Percentiles rank a stretch among this genome's conserved stretches.
These are phyloP conservation scores for Diogma glabrata DNA, from an alignment of 2,888 invertebrate genomes.

Conservation along the genomic window DNA sequence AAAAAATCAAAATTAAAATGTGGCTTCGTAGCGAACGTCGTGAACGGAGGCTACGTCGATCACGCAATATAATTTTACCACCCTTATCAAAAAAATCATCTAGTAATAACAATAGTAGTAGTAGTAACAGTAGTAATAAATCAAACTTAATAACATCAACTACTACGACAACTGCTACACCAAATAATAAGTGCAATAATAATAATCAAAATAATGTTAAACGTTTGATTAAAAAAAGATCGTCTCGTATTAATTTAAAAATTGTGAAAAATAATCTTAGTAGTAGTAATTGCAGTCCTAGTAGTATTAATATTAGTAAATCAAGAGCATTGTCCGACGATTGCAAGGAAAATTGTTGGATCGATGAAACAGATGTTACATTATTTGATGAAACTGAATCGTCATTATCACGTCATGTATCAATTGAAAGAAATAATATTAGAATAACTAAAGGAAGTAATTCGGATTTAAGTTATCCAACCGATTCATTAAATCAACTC, in stretches of 20 bases:
- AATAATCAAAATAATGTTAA: neutral
- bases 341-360: constrained; percentile 24
- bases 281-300: neutral
- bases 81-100: neutral
- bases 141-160: constrained; percentile 10
- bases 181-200: constrained; percentile 9
- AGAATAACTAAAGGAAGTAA: constrained; percentile 10
- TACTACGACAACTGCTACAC: neutral
- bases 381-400: constrained; percentile 16
- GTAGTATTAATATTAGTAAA: constrained; percentile 2
- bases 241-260: neutral
- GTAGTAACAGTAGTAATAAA: neutral
- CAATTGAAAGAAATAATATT: constrained; percentile 9
- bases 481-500: constrained; percentile 16
- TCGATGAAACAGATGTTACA: constrained; percentile 20
- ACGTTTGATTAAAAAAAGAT: constrained; percentile 3
- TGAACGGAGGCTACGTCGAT: constrained; percentile 40
- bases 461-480: neutral
- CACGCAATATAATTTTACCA: constrained; percentile 1
- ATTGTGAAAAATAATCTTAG: neutral
- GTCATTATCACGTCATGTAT: constrained; percentile 8
- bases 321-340: constrained; percentile 12
- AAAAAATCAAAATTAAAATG: constrained; percentile 33
- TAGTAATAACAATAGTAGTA: neutral
- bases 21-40: constrained; percentile 57